phyloP scores from a whole-genome alignment of 2,113 vertebrate species.

The Lontra canadensis region DNA sequence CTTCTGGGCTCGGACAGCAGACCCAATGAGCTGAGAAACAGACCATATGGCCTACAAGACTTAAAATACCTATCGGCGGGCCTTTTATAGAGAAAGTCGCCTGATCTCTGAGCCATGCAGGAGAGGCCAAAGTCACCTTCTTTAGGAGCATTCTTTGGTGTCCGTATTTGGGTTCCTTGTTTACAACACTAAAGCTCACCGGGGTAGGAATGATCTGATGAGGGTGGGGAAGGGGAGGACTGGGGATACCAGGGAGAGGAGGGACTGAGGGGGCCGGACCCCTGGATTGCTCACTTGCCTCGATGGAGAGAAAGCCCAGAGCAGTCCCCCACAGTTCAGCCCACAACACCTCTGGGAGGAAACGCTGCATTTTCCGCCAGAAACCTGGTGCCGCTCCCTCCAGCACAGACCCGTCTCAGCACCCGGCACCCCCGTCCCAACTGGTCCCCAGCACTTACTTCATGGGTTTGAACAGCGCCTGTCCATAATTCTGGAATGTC shows the following conservation, averaged over 20 bases:
- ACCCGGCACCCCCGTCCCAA: accelerated
- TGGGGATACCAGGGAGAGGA: neutral
- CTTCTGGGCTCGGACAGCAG: neutral
- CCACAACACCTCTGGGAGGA: neutral
- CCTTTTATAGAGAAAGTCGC: neutral
- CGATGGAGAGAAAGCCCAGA: neutral
- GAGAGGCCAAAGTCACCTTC: neutral
- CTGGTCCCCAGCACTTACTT: constrained; percentile 89
- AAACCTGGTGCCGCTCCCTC: accelerated
- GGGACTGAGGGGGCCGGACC: too few species aligned
- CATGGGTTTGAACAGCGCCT: constrained; percentile 99
- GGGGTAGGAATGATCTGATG: neutral
- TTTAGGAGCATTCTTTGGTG: neutral
- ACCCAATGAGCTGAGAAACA: neutral
- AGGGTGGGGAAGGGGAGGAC: too few species aligned
- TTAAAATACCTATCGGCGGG: neutral
- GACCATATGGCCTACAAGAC: neutral
- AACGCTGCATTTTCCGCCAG: neutral
- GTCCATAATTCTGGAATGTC: constrained; percentile 99
- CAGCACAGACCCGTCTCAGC: accelerated
- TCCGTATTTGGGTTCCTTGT: neutral
- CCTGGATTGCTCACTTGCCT: too few species aligned
- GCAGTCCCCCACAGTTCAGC: neutral
- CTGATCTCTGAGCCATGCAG: accelerated
- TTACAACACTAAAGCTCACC: neutral